phyloP scores from a whole-genome alignment of 35 echinoderm and acorn worm genomes.

The Acanthaster planci region DNA sequence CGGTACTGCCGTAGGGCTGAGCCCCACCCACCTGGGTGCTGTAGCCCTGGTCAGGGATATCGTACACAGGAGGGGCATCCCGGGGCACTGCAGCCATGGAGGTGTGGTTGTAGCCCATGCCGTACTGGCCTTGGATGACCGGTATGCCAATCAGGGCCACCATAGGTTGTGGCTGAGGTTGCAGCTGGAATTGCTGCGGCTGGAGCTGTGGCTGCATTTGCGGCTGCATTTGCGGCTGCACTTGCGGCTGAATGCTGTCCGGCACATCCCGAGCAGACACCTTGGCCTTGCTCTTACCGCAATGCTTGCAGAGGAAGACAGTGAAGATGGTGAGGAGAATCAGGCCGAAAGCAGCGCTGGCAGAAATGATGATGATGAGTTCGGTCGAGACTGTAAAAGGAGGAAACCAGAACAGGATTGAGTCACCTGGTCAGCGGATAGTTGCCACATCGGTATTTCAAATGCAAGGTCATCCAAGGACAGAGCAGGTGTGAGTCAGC shows the following conservation, averaged over 20 bases:
- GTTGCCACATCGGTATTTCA: too few species aligned
- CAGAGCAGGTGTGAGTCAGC: too few species aligned
- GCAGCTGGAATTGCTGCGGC: neutral
- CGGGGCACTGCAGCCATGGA: neutral
- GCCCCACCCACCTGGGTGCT: neutral
- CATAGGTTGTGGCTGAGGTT: neutral
- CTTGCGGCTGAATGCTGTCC: too few species aligned
- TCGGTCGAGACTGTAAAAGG: neutral
- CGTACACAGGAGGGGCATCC: neutral
- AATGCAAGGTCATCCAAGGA: too few species aligned
- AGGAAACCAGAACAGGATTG: neutral
- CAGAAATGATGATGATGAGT: constrained; percentile 1
- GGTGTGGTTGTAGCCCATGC: neutral
- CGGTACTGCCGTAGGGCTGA: neutral
- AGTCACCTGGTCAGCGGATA: too few species aligned
- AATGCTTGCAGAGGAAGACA: neutral
- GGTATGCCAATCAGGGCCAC: neutral
- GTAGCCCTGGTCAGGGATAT: neutral
- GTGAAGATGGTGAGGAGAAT: neutral
- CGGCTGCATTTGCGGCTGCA: neutral
- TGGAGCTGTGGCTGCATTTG: neutral
- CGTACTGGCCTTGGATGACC: neutral
- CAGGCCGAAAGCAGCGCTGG: neutral
- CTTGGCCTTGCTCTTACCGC: neutral
- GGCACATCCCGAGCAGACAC: neutral